These are phyloP conservation scores for Ophiodon elongatus DNA, from an alignment of 2,113 vertebrate genomes.

Conservation along the genomic window DNA sequence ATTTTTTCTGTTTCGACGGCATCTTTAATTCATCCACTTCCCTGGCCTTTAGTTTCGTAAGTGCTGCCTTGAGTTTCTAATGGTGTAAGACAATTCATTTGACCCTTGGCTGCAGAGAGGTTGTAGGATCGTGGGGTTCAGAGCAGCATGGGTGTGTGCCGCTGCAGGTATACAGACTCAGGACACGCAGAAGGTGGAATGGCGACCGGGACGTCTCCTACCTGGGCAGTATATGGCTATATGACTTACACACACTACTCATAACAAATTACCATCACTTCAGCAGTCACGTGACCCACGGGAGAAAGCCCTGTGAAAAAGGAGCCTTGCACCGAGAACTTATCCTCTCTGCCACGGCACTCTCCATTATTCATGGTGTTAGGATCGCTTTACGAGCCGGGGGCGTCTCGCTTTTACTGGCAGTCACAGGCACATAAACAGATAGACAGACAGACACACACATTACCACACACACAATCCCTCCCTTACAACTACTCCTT, in stretches of 20 bases:
- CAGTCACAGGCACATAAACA: slow-evolving; percentile 55
- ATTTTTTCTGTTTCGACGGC: slow-evolving; percentile 88
- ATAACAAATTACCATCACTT: slow-evolving; percentile 88
- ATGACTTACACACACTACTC: slow-evolving; percentile 78
- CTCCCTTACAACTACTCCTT: slow-evolving; percentile 26
- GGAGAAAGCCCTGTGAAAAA: slow-evolving; percentile 89
- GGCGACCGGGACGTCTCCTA: slow-evolving; percentile 50
- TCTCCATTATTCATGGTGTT: slow-evolving; percentile 95
- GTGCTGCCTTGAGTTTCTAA: slow-evolving; percentile 77
- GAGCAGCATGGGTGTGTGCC: slow-evolving; percentile 4
- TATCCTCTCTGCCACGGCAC: slow-evolving; percentile 83
- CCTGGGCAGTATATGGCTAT: slow-evolving; percentile 63
- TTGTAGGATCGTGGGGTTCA: slow-evolving; percentile 47
- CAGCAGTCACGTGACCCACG: slow-evolving; percentile 80
- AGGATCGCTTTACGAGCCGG: slow-evolving; percentile 92
- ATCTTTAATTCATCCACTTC: slow-evolving; percentile 93
- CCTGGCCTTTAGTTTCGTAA: slow-evolving; percentile 78
- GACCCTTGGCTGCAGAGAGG: slow-evolving; percentile 69
- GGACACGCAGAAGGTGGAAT: slow-evolving; percentile 35
- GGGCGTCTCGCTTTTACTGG: slow-evolving; percentile 82
- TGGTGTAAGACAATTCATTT: slow-evolving; percentile 84
- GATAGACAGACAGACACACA: slow-evolving; percentile 24
- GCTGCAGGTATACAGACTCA: slow-evolving; percentile 33
- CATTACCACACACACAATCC: slow-evolving; percentile 5
- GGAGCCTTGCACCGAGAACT: slow-evolving; percentile 84